Evolutionary conservation across 2,113 vertebrate genomes (phyloP).

Genomic region (Excalfactoria chinensis): DNA sequence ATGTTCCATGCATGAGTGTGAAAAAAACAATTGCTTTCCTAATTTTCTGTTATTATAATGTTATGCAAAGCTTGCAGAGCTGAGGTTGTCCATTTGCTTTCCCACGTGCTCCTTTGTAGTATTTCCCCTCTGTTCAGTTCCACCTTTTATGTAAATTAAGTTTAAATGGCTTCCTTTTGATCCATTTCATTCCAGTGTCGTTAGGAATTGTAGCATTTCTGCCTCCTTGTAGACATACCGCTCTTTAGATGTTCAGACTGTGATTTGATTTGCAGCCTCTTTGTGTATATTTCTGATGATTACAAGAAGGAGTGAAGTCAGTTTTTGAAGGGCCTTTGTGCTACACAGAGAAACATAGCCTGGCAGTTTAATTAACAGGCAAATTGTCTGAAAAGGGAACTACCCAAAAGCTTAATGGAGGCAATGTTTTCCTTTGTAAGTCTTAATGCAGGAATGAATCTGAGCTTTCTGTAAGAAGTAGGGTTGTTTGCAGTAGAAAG

Average conservation of each 20-base stretch:
- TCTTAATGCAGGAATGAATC: not conserved
- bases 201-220: not conserved
- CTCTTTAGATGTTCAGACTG: not conserved
- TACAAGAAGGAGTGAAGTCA: not conserved
- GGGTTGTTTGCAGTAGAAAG: not conserved
- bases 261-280: not conserved
- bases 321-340: not conserved
- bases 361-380: not conserved
- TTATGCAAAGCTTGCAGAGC: not conserved
- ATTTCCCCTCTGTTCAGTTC: not conserved
- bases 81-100: not conserved
- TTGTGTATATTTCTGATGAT: not conserved
- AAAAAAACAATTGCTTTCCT: not conserved
- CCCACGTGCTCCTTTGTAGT: not conserved
- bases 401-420: not conserved
- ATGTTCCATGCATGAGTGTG: not conserved
- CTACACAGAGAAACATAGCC: not conserved
- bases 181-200: not conserved
- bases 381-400: conserved; percentile 3
- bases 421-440: not conserved
- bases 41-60: not conserved
- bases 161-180: not conserved
- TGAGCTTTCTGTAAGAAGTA: not conserved
- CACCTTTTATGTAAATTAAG: not conserved
- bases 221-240: not conserved